These are phyloP conservation scores for Bicyclus anynana DNA, from an alignment of 1,140 invertebrate genomes.

Conservation along the genomic window DNA sequence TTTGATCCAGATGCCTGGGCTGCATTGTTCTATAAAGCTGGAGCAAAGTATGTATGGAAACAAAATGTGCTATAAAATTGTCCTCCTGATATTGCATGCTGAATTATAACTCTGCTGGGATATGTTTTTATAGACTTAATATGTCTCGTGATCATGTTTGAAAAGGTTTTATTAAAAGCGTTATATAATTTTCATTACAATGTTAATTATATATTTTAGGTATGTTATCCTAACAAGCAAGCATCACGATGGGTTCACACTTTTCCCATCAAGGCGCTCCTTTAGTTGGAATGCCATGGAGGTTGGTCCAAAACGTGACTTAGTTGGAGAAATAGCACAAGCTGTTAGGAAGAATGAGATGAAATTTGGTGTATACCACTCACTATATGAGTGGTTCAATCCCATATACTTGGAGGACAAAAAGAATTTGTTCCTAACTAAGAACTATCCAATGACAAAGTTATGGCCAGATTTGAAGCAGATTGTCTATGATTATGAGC, in stretches of 20 bases:
- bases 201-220: slow-evolving; percentile 66
- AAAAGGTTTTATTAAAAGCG: no score
- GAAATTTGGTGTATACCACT: slow-evolving; percentile 93
- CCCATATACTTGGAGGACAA: slow-evolving; percentile 89
- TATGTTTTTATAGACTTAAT: no score
- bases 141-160: no score
- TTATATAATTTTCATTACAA: no score
- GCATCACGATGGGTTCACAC: slow-evolving; percentile 94
- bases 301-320: slow-evolving; percentile 89
- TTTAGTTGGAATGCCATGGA: slow-evolving; percentile 95
- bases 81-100: no score
- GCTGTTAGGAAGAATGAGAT: slow-evolving; percentile 83
- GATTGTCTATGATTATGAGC: slow-evolving; percentile 87
- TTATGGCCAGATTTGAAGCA: slow-evolving; percentile 86
- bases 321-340: slow-evolving; percentile 87
- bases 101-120: no score
- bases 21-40: slow-evolving; percentile 84
- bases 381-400: slow-evolving; percentile 95
- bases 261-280: slow-evolving; percentile 92
- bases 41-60: slow-evolving; percentile 83
- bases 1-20: slow-evolving; percentile 89
- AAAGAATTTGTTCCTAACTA: slow-evolving; percentile 80
- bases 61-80: no score
- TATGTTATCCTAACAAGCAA: slow-evolving; percentile 95
- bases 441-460: slow-evolving; percentile 83